Evolutionary conservation across 2,797 vertebrate species (phyloP).

Genomic region (Chrysocyon brachyurus): DNA sequence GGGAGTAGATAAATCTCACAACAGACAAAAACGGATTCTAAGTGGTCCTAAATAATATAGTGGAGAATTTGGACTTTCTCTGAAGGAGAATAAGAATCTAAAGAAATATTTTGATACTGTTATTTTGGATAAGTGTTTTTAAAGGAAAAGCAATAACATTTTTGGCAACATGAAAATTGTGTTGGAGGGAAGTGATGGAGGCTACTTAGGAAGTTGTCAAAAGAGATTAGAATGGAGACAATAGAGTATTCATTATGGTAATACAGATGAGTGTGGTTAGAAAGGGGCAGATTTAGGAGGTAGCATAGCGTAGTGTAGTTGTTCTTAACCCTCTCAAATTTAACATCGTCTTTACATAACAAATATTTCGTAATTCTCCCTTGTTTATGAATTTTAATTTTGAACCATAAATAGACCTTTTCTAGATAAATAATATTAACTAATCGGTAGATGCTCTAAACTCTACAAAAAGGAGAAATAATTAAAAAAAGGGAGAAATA

Average conservation of each 20-base stretch:
- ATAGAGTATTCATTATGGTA: background rate
- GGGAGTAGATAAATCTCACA: background rate
- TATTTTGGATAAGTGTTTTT: background rate
- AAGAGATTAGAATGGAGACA: background rate
- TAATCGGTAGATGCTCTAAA: background rate
- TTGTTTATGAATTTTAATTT: conserved; percentile 1
- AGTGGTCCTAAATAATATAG: background rate
- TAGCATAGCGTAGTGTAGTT: background rate
- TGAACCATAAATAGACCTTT: background rate
- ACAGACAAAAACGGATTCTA: background rate
- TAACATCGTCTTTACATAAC: background rate
- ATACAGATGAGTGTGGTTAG: background rate
- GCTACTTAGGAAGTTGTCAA: background rate
- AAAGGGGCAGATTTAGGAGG: background rate
- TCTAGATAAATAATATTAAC: background rate
- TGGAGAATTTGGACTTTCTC: conserved; percentile 35
- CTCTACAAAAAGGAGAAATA: background rate
- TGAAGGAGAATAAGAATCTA: background rate
- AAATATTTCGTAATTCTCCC: background rate
- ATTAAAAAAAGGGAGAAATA: background rate
- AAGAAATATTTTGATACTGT: background rate
- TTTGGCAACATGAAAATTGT: background rate
- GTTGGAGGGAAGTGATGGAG: background rate
- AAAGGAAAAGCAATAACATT: background rate
- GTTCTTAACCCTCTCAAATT: background rate